A percentile compares a stretch with the other conserved stretches of the same genome.
Evolutionary conservation across 2,113 vertebrate genomes (phyloP).

Genomic region (Carollia perspicillata): DNA sequence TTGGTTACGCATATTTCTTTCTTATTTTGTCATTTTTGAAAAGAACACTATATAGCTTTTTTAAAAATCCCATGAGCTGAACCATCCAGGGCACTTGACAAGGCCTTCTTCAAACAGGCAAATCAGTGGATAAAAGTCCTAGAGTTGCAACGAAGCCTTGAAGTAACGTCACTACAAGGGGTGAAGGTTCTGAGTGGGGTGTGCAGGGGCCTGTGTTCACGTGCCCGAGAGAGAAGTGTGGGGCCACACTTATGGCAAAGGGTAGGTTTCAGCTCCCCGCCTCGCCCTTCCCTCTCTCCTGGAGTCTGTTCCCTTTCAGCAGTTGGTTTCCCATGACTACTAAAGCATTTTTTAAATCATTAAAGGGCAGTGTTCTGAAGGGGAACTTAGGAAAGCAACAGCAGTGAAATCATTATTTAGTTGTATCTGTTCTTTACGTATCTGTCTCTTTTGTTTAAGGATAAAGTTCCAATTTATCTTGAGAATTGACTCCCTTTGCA

Average conservation of each 20-base stretch:
- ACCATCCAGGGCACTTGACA: not conserved
- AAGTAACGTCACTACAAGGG: not conserved
- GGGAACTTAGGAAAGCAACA: slow-evolving; percentile 15
- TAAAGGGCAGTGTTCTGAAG: not conserved
- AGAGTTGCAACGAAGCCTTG: not conserved
- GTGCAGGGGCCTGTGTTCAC: accelerated
- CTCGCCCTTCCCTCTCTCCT: not conserved
- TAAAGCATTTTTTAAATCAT: not conserved
- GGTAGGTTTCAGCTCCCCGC: not conserved
- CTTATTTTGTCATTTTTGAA: not conserved
- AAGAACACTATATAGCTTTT: not conserved
- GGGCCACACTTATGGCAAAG: not conserved
- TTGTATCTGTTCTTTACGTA: not conserved
- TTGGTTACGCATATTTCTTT: not conserved
- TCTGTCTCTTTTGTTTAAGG: slow-evolving; percentile 11
- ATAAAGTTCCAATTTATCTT: not conserved
- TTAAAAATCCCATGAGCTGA: not conserved
- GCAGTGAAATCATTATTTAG: not conserved
- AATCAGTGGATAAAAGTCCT: not conserved
- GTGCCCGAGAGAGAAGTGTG: not conserved
- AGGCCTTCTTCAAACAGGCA: not conserved
- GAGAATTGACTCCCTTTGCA: not conserved
- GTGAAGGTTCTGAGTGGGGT: not conserved
- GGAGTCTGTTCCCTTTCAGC: not conserved
- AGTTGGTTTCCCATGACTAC: not conserved